Conservation (phyloP, 2,888 invertebrate genomes). For the Glaucopsyche alexis region DNA sequence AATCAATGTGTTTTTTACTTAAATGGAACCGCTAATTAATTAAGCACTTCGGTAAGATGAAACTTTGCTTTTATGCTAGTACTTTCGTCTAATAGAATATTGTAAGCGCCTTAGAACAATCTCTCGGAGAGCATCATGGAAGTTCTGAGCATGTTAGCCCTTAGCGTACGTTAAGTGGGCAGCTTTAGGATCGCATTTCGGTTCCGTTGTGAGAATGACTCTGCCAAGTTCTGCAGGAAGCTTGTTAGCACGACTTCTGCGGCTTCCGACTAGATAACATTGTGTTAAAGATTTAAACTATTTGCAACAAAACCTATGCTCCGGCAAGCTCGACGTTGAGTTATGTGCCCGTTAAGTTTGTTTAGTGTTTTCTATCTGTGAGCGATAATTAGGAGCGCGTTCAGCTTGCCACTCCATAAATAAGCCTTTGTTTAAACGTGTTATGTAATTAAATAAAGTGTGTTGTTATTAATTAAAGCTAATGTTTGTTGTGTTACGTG, state of each 20-base stretch:
- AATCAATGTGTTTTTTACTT: neutral
- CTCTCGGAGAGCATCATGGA: neutral
- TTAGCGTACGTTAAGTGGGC: slow-evolving; percentile 40
- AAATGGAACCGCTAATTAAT: neutral
- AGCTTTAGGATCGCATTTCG: slow-evolving; percentile 49
- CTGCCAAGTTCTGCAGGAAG: slow-evolving; percentile 58
- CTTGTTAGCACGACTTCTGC: slow-evolving; percentile 70
- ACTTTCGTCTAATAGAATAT: slow-evolving; percentile 17
- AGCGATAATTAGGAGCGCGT: slow-evolving; percentile 36
- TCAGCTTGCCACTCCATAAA: slow-evolving; percentile 35
- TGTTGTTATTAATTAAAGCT: neutral
- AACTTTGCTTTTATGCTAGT: neutral
- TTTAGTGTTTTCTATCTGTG: slow-evolving; percentile 36
- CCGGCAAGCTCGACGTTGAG: slow-evolving; percentile 36
- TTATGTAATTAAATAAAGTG: slow-evolving; percentile 24
- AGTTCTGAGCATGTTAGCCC: slow-evolving; percentile 25
- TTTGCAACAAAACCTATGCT: slow-evolving; percentile 41
- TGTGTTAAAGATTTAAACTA: slow-evolving; percentile 65
- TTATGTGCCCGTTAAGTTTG: slow-evolving; percentile 34
- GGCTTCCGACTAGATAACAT: slow-evolving; percentile 62
- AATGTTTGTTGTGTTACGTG: neutral
- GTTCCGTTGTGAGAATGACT: slow-evolving; percentile 56
- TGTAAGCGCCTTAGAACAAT: slow-evolving; percentile 8
- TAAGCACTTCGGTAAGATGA: neutral
- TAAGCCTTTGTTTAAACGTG: slow-evolving; percentile 29